Evolutionary conservation across 2,888 invertebrate species (phyloP).

Genomic region (Drosophila longiperda): DNA sequence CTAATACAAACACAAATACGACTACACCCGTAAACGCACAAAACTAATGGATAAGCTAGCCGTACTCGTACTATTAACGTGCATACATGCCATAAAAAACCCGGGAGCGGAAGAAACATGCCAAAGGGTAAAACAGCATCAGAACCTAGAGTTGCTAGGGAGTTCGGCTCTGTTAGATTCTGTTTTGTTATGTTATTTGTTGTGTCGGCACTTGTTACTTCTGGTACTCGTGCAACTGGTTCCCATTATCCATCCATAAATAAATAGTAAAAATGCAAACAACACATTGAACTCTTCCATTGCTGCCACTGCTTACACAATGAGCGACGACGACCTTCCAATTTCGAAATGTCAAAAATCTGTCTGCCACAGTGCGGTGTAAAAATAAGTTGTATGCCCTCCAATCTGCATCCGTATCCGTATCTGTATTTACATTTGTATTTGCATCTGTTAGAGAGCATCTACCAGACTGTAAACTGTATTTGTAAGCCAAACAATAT

Average conservation of each 20-base stretch:
- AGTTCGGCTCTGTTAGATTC: background rate
- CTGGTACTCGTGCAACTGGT: constrained; percentile 48
- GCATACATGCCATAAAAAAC: constrained; percentile 37
- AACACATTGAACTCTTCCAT: constrained; percentile 64
- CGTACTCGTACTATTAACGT: constrained; percentile 26
- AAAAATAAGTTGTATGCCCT: constrained; percentile 56
- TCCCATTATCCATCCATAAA: constrained; percentile 59
- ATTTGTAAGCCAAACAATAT: constrained; percentile 17
- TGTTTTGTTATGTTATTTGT: background rate
- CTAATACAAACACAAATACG: background rate
- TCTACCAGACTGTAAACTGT: constrained; percentile 8
- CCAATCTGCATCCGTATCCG: constrained; percentile 30
- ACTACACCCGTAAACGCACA: constrained; percentile 30
- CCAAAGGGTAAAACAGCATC: constrained; percentile 44
- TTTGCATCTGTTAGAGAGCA: constrained; percentile 12
- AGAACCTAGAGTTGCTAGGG: constrained; percentile 6
- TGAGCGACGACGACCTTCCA: constrained; percentile 24
- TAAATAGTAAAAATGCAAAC: constrained; percentile 52
- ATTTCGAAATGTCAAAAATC: constrained; percentile 58
- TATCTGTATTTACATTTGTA: constrained; percentile 3
- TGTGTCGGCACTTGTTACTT: constrained; percentile 48
- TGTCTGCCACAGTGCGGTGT: constrained; percentile 35
- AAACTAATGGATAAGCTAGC: constrained; percentile 44
- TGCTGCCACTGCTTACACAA: constrained; percentile 64
- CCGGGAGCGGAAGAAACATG: constrained; percentile 54